phyloP scores from a whole-genome alignment of 2,888 invertebrate genomes.

The Lithophane socia region DNA sequence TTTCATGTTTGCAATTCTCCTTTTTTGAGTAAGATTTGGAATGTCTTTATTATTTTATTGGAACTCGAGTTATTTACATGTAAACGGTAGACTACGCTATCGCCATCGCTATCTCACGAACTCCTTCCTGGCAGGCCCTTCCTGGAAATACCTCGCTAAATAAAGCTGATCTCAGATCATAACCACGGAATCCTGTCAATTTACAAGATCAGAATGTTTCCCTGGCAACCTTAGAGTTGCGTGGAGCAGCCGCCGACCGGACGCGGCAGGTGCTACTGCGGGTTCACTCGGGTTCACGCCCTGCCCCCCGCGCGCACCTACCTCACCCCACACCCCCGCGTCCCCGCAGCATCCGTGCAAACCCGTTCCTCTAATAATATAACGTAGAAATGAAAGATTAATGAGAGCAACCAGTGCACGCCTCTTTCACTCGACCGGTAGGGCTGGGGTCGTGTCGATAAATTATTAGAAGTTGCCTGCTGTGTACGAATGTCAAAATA shows the following conservation, averaged over 20 bases:
- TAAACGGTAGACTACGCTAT: not conserved
- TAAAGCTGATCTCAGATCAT: conserved; percentile 36
- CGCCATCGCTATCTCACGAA: not conserved
- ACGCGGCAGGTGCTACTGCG: conserved; percentile 89
- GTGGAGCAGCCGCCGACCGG: conserved; percentile 76
- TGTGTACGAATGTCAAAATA: too few relatives aligned
- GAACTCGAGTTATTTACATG: not conserved
- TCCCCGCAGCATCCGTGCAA: conserved; percentile 88
- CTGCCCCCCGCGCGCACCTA: conserved; percentile 67
- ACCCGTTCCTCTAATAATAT: conserved; percentile 90
- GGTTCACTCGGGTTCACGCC: conserved; percentile 89
- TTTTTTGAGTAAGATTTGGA: not conserved
- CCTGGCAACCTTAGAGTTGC: conserved; percentile 65
- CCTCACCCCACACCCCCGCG: conserved; percentile 66
- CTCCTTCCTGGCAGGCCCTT: not conserved
- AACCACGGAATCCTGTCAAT: conserved; percentile 56
- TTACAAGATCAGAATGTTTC: conserved; percentile 56
- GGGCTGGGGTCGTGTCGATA: conserved; percentile 73
- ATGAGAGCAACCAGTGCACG: conserved; percentile 90
- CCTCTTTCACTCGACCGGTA: conserved; percentile 86
- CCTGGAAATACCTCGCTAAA: not conserved
- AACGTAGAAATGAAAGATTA: conserved; percentile 90
- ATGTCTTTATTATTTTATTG: not conserved
- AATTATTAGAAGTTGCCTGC: conserved; percentile 15
- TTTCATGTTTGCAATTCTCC: not conserved